Percentiles rank a stretch among this genome's conserved stretches.
Conservation (phyloP, 2,888 invertebrate species). For the Itoplectis maculator region DNA sequence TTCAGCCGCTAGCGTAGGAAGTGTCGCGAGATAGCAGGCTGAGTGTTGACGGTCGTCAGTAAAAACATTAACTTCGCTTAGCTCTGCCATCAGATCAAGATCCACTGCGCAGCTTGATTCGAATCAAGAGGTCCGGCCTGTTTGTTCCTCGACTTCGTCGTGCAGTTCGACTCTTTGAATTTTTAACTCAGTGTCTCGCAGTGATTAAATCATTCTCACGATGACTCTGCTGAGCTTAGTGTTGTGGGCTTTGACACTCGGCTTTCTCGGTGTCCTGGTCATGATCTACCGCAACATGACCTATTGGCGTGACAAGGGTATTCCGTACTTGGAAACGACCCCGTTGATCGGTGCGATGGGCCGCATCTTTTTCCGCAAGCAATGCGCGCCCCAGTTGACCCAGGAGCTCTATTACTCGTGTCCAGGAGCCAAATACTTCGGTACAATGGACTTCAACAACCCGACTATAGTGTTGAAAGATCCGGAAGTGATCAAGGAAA, state of each 20-base stretch:
- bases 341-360: background rate
- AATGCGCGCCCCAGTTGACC: background rate
- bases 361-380: background rate
- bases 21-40: too few relatives aligned
- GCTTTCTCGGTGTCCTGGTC: background rate
- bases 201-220: background rate
- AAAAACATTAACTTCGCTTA: too few relatives aligned
- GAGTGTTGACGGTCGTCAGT: too few relatives aligned
- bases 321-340: background rate
- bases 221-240: background rate
- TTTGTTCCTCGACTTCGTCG: too few relatives aligned
- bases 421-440: slow-evolving; percentile 69
- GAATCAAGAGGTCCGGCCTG: too few relatives aligned
- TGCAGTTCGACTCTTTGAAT: too few relatives aligned
- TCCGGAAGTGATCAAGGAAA: slow-evolving; percentile 78
- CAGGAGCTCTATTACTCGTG: slow-evolving; percentile 57
- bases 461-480: slow-evolving; percentile 77
- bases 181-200: too few relatives aligned
- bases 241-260: too few relatives aligned
- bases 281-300: background rate
- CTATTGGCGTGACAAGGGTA: slow-evolving; percentile 2
- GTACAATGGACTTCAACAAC: slow-evolving; percentile 74
- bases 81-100: too few relatives aligned
- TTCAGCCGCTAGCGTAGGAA: too few relatives aligned
- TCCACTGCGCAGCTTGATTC: too few relatives aligned